A percentile compares a stretch with the other conserved stretches of the same genome.
Evolutionary conservation across 2,797 vertebrate species (phyloP).

Genomic region (Glossophaga mutica): DNA sequence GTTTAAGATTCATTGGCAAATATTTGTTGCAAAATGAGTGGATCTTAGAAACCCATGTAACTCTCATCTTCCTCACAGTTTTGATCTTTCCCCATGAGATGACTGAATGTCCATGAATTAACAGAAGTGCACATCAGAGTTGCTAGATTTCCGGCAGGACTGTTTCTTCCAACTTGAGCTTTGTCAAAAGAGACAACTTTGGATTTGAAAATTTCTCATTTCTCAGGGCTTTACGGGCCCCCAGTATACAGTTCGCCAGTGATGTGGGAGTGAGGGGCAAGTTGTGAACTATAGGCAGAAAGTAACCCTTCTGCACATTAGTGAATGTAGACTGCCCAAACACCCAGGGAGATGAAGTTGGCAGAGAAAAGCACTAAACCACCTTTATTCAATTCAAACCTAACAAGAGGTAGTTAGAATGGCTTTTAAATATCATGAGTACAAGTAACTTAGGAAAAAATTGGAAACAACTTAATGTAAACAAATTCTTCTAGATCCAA

Average conservation of each 20-base stretch:
- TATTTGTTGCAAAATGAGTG: slow-evolving; percentile 25
- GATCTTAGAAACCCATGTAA: neutral
- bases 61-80: slow-evolving; percentile 6
- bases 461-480: neutral
- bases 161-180: neutral
- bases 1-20: slow-evolving; percentile 52
- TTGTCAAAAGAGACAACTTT: neutral
- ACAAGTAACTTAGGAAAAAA: slow-evolving; percentile 1
- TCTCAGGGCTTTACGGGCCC: neutral
- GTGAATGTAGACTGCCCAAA: neutral
- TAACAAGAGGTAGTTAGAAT: neutral
- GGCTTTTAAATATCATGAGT: neutral
- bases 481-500: neutral
- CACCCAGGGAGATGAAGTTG: neutral
- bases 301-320: neutral
- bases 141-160: neutral
- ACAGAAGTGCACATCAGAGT: neutral
- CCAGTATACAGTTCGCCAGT: neutral
- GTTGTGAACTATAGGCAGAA: neutral
- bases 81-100: neutral
- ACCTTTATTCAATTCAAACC: neutral
- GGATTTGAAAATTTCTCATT: neutral
- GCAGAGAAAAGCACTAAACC: neutral
- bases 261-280: neutral
- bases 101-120: neutral